Evolutionary conservation across 2,797 vertebrate genomes (phyloP).

Genomic region (Acipenser transmontanus): DNA sequence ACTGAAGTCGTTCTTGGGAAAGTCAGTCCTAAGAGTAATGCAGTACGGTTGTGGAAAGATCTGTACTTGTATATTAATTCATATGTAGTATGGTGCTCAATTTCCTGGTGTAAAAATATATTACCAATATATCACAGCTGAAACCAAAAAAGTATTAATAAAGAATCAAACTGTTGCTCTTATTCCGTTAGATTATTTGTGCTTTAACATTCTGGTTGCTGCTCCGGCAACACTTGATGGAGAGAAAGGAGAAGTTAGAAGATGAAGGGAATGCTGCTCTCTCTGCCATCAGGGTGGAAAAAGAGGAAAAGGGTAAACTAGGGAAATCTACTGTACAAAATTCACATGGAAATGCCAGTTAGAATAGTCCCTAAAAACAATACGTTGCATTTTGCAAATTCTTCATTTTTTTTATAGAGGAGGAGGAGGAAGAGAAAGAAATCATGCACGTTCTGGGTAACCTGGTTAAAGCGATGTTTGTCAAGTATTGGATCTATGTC

Average conservation of each 20-base stretch:
- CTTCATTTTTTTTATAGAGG: constrained; percentile 49
- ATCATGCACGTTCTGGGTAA: constrained; percentile 89
- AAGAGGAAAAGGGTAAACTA: constrained; percentile 75
- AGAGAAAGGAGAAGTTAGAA: constrained; percentile 69
- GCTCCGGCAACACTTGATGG: constrained; percentile 87
- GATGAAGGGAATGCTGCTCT: constrained; percentile 62
- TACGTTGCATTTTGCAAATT: neutral
- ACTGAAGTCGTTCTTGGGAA: too few relatives aligned
- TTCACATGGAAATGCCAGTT: too few relatives aligned
- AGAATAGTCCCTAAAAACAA: too few relatives aligned
- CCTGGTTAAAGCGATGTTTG: constrained; percentile 86
- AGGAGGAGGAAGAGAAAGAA: constrained; percentile 59
- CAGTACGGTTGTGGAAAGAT: too few relatives aligned
- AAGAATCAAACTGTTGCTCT: constrained; percentile 5
- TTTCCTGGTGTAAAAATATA: too few relatives aligned
- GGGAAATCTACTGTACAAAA: neutral
- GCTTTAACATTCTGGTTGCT: constrained; percentile 94
- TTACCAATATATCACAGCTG: too few relatives aligned
- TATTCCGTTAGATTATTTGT: constrained; percentile 75
- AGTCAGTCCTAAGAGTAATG: too few relatives aligned
- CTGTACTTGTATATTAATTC: too few relatives aligned
- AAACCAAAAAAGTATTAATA: too few relatives aligned
- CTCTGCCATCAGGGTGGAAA: constrained; percentile 78
- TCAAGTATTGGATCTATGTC: constrained; percentile 98
- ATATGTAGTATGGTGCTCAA: too few relatives aligned